phyloP scores from a whole-genome alignment of 2,888 invertebrate species.

The Nephrotoma appendiculata region DNA sequence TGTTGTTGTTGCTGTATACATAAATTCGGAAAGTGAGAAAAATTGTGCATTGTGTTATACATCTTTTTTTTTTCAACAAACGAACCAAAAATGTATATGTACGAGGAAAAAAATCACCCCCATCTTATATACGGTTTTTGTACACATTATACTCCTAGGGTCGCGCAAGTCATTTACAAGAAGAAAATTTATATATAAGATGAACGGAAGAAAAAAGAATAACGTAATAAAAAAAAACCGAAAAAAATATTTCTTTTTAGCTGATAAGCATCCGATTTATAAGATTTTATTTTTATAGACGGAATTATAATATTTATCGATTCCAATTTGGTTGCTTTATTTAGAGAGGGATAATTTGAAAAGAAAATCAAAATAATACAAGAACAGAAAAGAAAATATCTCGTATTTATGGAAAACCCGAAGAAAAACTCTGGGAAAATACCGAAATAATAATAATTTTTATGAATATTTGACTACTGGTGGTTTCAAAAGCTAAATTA shows the following conservation, averaged over 20 bases:
- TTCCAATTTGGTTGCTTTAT: background rate
- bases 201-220: background rate
- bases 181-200: background rate
- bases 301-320: background rate
- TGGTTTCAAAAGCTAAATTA: background rate
- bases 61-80: background rate
- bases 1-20: too few species aligned
- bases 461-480: background rate
- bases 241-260: background rate
- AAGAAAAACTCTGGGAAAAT: background rate
- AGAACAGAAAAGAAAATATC: background rate
- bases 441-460: background rate
- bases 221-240: background rate
- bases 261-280: background rate
- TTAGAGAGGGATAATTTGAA: background rate
- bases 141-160: background rate
- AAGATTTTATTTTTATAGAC: background rate
- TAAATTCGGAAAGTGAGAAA: background rate
- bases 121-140: background rate
- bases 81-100: background rate
- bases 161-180: background rate
- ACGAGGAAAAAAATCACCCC: background rate
- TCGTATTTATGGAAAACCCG: background rate
- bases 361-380: background rate
- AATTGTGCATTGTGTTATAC: background rate